Conservation (phyloP, 1,140 invertebrate species). For the Brachionus rubens region DNA sequence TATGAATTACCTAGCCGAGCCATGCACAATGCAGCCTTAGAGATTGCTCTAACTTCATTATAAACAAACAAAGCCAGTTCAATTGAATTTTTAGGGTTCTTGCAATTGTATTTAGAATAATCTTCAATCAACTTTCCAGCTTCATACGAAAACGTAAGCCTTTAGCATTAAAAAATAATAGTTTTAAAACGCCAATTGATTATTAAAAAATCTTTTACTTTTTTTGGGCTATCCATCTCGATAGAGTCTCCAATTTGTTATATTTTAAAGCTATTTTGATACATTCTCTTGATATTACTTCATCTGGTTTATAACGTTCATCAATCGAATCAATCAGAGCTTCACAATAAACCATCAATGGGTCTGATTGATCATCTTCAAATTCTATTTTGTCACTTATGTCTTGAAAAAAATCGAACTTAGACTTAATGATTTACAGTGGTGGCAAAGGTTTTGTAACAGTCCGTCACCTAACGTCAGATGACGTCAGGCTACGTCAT, state of each 20-base stretch:
- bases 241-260: slow-evolving; percentile 55
- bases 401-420: slow-evolving; percentile 50
- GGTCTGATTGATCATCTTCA: slow-evolving; percentile 49
- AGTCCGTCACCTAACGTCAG: too few species aligned
- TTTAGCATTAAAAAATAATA: not conserved
- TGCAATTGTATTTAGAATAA: not conserved
- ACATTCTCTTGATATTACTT: slow-evolving; percentile 56
- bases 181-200: not conserved
- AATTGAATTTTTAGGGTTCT: slow-evolving; percentile 17
- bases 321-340: slow-evolving; percentile 58
- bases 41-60: not conserved
- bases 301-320: slow-evolving; percentile 53
- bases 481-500: too few species aligned
- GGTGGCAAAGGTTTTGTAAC: too few species aligned
- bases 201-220: slow-evolving; percentile 54
- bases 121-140: slow-evolving; percentile 12
- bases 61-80: slow-evolving; percentile 35
- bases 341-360: slow-evolving; percentile 58
- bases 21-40: not conserved
- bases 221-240: slow-evolving; percentile 59
- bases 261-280: slow-evolving; percentile 55
- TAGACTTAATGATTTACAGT: not conserved
- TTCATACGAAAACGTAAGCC: slow-evolving; percentile 25
- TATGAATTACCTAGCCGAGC: not conserved
- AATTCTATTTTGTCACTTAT: slow-evolving; percentile 49